These are phyloP conservation scores for Temnothorax rugatulus DNA, from an alignment of 2,888 invertebrate genomes.

Conservation along the genomic window DNA sequence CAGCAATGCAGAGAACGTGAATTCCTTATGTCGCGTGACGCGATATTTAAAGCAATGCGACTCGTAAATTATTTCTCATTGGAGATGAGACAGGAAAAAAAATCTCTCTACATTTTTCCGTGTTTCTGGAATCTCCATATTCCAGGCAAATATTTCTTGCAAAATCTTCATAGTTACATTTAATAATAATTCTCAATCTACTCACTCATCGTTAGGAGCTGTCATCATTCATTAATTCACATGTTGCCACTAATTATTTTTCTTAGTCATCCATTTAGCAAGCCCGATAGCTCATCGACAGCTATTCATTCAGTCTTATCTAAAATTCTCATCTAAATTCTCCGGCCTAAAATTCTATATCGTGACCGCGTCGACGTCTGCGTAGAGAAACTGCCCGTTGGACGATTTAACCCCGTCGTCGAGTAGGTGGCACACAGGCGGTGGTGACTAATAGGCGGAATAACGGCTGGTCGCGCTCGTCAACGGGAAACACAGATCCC, in stretches of 20 bases:
- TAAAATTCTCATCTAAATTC: constrained; percentile 11
- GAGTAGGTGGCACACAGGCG: constrained; percentile 30
- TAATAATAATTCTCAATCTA: background rate
- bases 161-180: background rate
- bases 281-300: background rate
- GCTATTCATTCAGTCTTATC: constrained; percentile 4
- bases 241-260: background rate
- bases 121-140: background rate
- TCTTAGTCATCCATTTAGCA: constrained; percentile 4
- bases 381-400: constrained; percentile 18
- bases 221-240: background rate
- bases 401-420: constrained; percentile 49
- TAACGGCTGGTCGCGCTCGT: constrained; percentile 63
- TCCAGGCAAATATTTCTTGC: background rate
- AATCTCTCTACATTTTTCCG: background rate
- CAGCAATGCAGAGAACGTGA: constrained; percentile 7
- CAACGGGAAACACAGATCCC: constrained; percentile 74
- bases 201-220: background rate
- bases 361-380: constrained; percentile 12
- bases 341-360: constrained; percentile 11
- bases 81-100: background rate
- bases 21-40: constrained; percentile 16
- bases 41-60: constrained; percentile 26
- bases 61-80: constrained; percentile 45
- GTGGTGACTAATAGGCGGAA: constrained; percentile 66